Conservation (phyloP, 2,797 vertebrate genomes). For the Serranus cabrilla region DNA sequence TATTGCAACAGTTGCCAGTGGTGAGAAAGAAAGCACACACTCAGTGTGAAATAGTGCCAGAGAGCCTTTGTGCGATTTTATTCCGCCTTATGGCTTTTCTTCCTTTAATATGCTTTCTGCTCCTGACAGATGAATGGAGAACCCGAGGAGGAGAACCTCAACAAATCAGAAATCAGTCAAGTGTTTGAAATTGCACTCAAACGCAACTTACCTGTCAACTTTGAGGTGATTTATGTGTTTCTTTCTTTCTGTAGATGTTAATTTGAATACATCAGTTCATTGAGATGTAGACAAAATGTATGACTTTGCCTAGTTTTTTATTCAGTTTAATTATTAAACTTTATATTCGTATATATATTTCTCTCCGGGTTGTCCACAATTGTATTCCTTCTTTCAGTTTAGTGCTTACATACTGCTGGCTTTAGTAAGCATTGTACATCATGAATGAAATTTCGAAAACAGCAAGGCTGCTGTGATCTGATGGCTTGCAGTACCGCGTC, state of each 20-base stretch:
- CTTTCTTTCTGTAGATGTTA: not conserved
- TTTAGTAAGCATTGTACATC: no score
- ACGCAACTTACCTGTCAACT: conserved; percentile 98
- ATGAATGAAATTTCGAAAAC: no score
- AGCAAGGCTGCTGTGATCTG: no score
- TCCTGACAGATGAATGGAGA: conserved; percentile 92
- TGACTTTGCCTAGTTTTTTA: not conserved
- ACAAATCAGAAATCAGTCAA: conserved; percentile 99
- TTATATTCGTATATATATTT: no score
- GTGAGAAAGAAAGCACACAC: conserved; percentile 58
- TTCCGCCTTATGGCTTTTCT: not conserved
- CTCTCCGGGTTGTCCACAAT: no score
- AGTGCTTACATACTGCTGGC: no score
- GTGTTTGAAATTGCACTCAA: conserved; percentile 99
- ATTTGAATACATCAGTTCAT: not conserved
- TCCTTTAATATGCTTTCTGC: conserved; percentile 13
- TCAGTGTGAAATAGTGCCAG: not conserved
- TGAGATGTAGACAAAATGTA: conserved; percentile 1
- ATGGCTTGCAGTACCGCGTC: no score
- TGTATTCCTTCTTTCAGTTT: no score
- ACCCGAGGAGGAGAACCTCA: conserved; percentile 97
- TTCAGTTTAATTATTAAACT: not conserved
- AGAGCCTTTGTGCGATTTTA: not conserved
- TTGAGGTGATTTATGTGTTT: conserved; percentile 88
- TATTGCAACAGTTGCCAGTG: conserved; percentile 88